A percentile compares a stretch with the other conserved stretches of the same genome.
phyloP scores from a whole-genome alignment of 2,888 invertebrate genomes.

The Mechanitis mazaeus region DNA sequence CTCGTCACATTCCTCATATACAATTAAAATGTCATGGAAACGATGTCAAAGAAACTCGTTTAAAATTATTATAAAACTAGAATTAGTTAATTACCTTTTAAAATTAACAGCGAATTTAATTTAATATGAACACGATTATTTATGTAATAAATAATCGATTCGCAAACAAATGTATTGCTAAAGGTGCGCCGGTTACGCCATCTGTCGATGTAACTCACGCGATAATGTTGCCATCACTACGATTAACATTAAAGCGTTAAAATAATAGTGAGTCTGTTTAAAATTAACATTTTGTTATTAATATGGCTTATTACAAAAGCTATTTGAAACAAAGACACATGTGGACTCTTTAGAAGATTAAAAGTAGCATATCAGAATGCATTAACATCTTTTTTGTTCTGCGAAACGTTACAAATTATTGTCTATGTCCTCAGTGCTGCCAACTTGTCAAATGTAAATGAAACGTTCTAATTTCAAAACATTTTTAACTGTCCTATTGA shows the following conservation, averaged over 20 bases:
- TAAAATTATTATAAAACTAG: not conserved
- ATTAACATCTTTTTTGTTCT: conserved; percentile 28
- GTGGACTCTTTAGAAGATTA: not conserved
- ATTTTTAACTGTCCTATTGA: conserved; percentile 5
- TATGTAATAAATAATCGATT: conserved; percentile 8
- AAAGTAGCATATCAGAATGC: conserved; percentile 3
- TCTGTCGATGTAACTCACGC: conserved; percentile 14
- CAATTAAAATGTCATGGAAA: conserved; percentile 39
- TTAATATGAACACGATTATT: not conserved
- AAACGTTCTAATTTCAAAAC: conserved; percentile 6
- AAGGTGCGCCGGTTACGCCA: conserved; percentile 16
- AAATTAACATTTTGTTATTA: not conserved
- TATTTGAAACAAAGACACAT: not conserved
- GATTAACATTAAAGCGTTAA: not conserved
- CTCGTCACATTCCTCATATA: conserved; percentile 36
- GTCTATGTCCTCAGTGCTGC: conserved; percentile 41
- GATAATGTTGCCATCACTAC: not conserved
- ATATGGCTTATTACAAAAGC: not conserved
- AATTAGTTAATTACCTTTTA: not conserved
- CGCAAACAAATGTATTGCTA: conserved; percentile 10
- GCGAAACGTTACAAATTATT: conserved; percentile 37
- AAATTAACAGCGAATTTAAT: not conserved
- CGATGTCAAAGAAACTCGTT: too few relatives aligned
- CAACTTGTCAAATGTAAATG: conserved; percentile 30
- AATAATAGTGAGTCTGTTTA: not conserved